These are phyloP conservation scores for Sphecodes monilicornis DNA, from an alignment of 2,888 invertebrate species.

Conservation along the genomic window DNA sequence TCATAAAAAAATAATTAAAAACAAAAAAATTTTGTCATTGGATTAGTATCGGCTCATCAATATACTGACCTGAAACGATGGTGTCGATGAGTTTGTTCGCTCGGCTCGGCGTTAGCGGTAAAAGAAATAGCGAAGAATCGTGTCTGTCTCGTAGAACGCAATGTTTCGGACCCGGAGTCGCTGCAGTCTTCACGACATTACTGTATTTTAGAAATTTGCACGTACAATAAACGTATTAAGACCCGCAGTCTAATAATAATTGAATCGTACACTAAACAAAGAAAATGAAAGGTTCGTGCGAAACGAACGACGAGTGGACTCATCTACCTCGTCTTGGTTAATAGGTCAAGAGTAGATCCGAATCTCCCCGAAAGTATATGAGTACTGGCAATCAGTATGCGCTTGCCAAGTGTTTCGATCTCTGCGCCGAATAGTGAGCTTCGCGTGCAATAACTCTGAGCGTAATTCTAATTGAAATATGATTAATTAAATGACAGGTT, in stretches of 20 bases:
- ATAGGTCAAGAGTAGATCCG: background rate
- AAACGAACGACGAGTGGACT: background rate
- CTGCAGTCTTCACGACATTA: too few relatives aligned
- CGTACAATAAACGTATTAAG: background rate
- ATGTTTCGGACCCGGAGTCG: too few relatives aligned
- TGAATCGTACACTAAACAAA: background rate
- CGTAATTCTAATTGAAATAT: constrained; percentile 63
- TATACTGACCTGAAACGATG: too few relatives aligned
- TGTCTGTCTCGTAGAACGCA: too few relatives aligned
- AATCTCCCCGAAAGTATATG: background rate
- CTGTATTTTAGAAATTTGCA: background rate
- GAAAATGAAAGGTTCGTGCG: background rate
- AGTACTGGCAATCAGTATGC: background rate
- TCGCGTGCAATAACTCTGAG: background rate
- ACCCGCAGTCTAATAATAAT: background rate
- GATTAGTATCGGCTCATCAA: too few relatives aligned
- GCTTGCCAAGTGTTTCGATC: background rate
- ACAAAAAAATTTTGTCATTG: too few relatives aligned
- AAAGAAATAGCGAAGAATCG: too few relatives aligned
- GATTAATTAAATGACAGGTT: constrained; percentile 68
- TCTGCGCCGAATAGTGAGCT: background rate
- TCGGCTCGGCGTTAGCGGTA: too few relatives aligned
- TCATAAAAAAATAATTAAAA: too few relatives aligned
- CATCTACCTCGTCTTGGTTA: too few relatives aligned
- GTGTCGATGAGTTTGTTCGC: too few relatives aligned